Evolutionary conservation across 2,888 invertebrate genomes (phyloP), one percentile per base, ranked within the genome.

Genomic region (Diplolepis rosae): DNA sequence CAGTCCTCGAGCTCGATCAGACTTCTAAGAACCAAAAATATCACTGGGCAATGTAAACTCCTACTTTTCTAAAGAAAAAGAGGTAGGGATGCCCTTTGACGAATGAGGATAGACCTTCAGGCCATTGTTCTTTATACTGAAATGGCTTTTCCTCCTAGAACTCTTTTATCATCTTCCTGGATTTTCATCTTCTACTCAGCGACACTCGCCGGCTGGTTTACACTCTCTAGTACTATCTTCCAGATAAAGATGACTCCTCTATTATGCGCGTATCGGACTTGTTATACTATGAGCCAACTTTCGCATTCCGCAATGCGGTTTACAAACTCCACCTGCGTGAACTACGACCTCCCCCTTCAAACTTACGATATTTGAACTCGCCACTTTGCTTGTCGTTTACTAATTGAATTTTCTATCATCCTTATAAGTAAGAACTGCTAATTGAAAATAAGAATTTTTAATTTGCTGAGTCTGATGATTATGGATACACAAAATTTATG

Each of bases 91-190:
- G 32, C 35, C 32, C 42, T 56, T 51, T 61, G 69, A 70, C 61
- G 69, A 73, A 71, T 68, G 68, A 71, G 69, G 71, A 66, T 65
- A 71, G 51, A 71, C 68, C 72, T 72, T 73, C 65, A 66, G 68
- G 51, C 66, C 67, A 73, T 76, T 76, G 73, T 76, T 76, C 76
- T 69, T 73, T 71, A 56, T 68, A 70, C 69, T 71, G 68, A 69
- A 73, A 69, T 52, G 69, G 66, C 72, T 76, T 70, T n/a, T 71
- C 66, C 67, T 71, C 71, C 65, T 54, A 18, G 1, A 6, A 4
- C 61, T 22, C n/a, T 39, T 56, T 3, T 27, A 24, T 30, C 28
- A 45, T 15, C 24, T 4, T 28, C 42, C n/a, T 35, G 66, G 28
- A 30, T 65, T 61, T 65, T 54, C 48, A 50, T 65, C 54, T 73